Evolutionary conservation across 2,797 vertebrate genomes (phyloP).

Genomic region (Micropoecilia bifurca): DNA sequence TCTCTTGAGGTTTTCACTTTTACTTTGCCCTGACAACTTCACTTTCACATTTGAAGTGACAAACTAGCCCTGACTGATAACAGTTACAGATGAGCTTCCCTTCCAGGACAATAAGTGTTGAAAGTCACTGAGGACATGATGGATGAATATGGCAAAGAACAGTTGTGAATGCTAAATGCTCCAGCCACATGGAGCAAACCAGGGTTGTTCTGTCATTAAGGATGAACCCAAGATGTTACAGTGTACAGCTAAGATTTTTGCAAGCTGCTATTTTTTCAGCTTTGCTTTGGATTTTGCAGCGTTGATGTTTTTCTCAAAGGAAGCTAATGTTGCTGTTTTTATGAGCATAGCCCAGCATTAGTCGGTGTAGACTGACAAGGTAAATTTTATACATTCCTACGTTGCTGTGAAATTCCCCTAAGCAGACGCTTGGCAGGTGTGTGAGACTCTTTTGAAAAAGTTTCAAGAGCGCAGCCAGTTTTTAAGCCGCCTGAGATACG

Average conservation of each 20-base stretch:
- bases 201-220: not conserved
- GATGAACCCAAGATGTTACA: not conserved
- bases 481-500: conserved; percentile 27
- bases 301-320: not conserved
- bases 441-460: conserved; percentile 22
- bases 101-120: not conserved
- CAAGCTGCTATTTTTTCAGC: not conserved
- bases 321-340: not conserved
- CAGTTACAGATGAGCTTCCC: not conserved
- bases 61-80: conserved; percentile 9
- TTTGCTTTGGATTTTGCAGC: not conserved
- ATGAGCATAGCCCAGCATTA: not conserved
- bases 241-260: not conserved
- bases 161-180: not conserved
- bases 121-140: conserved; percentile 16
- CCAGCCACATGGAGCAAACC: not conserved
- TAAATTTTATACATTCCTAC: conserved; percentile 1
- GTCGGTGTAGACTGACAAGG: not conserved
- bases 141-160: conserved; percentile 8
- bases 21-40: conserved; percentile 15
- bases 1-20: conserved; percentile 10
- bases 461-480: conserved; percentile 26
- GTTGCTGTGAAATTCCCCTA: conserved; percentile 15
- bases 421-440: conserved; percentile 1
- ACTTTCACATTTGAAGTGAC: conserved; percentile 12